These are phyloP conservation scores for Machimus atricapillus DNA, from an alignment of 2,888 invertebrate species.

Conservation along the genomic window DNA sequence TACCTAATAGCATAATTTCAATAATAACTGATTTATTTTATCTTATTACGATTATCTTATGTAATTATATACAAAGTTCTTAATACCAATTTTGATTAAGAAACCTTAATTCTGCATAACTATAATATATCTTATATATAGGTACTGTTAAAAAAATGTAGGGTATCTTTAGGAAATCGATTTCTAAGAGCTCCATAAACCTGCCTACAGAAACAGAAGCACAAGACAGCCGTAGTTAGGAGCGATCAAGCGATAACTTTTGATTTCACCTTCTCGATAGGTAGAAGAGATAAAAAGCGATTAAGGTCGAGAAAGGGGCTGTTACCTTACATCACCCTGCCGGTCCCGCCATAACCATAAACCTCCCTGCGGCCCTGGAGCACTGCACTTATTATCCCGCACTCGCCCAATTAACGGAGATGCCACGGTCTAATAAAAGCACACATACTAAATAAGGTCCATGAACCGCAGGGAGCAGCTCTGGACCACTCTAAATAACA, in stretches of 20 bases:
- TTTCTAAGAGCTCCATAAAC: background rate
- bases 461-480: background rate
- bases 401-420: background rate
- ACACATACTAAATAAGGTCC: slow-evolving; percentile 3
- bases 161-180: background rate
- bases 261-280: background rate
- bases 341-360: background rate
- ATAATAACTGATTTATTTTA: too few species aligned
- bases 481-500: slow-evolving; percentile 15
- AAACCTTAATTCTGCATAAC: background rate
- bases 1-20: too few species aligned
- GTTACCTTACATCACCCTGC: background rate
- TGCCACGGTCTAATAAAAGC: background rate
- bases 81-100: too few species aligned
- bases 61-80: too few species aligned
- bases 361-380: background rate
- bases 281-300: background rate
- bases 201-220: background rate
- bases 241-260: background rate
- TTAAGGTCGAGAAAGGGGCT: background rate
- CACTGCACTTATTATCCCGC: background rate
- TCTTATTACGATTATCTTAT: too few species aligned
- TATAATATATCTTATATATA: background rate
- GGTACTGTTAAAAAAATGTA: background rate
- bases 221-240: background rate